Percentiles rank a stretch among this genome's conserved stretches.
Conservation (phyloP, 1,140 invertebrate genomes). For the Zaprionus camerounensis region DNA sequence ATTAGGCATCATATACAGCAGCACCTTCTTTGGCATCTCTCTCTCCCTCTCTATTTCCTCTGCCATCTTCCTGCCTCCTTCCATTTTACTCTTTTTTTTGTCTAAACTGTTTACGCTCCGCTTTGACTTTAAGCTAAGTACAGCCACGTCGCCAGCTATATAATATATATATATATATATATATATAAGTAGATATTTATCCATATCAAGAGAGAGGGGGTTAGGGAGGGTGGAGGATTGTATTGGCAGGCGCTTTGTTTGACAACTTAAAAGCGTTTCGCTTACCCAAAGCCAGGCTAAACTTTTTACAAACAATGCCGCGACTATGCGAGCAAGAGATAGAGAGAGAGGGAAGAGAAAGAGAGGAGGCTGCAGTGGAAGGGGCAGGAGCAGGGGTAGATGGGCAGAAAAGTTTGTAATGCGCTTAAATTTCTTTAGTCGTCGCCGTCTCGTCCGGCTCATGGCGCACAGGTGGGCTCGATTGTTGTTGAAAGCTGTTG, state of each 20-base stretch:
- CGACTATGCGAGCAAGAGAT: constrained; percentile 2
- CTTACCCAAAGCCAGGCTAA: constrained; percentile 54
- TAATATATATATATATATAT: constrained; percentile 12
- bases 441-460: constrained; percentile 1
- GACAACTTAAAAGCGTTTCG: constrained; percentile 47
- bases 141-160: constrained; percentile 4
- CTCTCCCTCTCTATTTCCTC: background rate
- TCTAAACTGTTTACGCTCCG: constrained; percentile 38
- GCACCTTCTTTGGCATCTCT: background rate
- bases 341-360: background rate
- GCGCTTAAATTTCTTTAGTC: constrained; percentile 62
- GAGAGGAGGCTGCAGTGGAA: background rate
- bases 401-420: constrained; percentile 53
- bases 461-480: constrained; percentile 63
- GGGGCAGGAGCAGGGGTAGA: background rate
- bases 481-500: constrained; percentile 72
- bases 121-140: constrained; percentile 33
- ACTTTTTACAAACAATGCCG: constrained; percentile 53
- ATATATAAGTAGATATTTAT: constrained; percentile 9
- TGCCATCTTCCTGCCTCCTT: background rate
- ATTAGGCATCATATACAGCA: constrained; percentile 13
- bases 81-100: background rate
- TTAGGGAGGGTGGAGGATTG: background rate
- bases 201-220: background rate
- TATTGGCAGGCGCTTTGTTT: constrained; percentile 45